Evolutionary conservation across 2,888 invertebrate species (phyloP), one percentile per base, ranked within the genome.

Genomic region (Platynereis dumerilii): DNA sequence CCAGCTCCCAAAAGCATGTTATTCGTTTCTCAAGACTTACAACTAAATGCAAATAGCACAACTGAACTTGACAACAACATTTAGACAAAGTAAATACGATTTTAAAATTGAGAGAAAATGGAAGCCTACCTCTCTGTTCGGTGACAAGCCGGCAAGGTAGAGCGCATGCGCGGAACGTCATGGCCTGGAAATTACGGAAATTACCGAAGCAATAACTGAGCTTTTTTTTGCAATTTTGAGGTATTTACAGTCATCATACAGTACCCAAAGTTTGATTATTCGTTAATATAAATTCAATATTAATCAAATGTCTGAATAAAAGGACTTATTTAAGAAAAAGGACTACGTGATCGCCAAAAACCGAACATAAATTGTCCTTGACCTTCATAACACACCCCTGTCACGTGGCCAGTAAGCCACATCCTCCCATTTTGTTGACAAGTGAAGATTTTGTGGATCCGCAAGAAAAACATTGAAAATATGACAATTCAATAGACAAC

Each of bases 341-440:
- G 34, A 58, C 17, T 34, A n/a, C 20, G 20, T 28, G 15, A 24
- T 59, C 20, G 24, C 10, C 12, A 45, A 24, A 44, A 22, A 10
- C 5, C 60, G 53, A 52, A 28, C 60, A 60, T 60, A 60, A 60
- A 60, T 60, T 60, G 60, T 29, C 60, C 60, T 60, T 60, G 60
- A 60, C 60, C 60, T 60, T 60, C 2, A 7, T 10, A 12, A 17
- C 7, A 34, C 34, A 34, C 12, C 7, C 5, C 5, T 34, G 12
- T 34, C 34, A 34, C 34, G 34, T 34, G 34, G 12, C 34, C 34
- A 34, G 12, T 5, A 34, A 34, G 34, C 34, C 34, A 34, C 34
- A 34, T 34, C 34, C 34, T 34, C 34, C 34, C 34, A 34, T 34
- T 34, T 34, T 34, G 34, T 34, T 34, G 34, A 34, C 34, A 34